Evolutionary conservation across 2,113 vertebrate species (phyloP), one percentile per base, ranked within the genome.

Genomic region (Pangasianodon hypophthalmus): DNA sequence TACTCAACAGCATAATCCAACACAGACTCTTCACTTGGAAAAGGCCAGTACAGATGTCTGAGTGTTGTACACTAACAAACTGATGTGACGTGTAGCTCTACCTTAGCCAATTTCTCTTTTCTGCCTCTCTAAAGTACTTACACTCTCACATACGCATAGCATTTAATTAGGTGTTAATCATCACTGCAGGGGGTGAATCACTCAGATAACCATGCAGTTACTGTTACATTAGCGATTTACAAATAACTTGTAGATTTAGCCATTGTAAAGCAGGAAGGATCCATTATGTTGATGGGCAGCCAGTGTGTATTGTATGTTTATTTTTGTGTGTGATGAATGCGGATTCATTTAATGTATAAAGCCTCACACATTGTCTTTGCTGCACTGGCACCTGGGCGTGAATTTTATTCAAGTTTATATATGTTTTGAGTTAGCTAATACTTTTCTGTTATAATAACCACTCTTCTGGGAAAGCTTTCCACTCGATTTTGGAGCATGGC

Each of bases 151-250:
- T 83, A 84, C 21, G 9, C n/a, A 83, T 56, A 83, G 52, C 80
- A 58, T 24, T 83, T 58, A 58, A 58, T 79, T 77, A 87, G 52
- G 24, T n/a, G 71, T 77, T 29, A 21, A n/a, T 87, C 41, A 11
- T 79, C 41, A 87, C 41, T 60, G 73, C 86, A 87, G 71, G 88
- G 71, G 73, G 75, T 54, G 75, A 79, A 87, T 86, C 84, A 69
- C 71, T 86, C 26, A 16, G 84, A 44, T 67, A 80, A 79, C 50
- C 50, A 89, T 86, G 77, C 46, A 44, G 83, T 88, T 84, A 90
- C 83, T 44, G 83, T 88, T 88, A 86, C 92, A 93, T 95, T 94
- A 93, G 89, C 91, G 41, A 90, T 0, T 84, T 92, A 92, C 75
- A 93, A 95, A 94, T 90, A 90, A 46, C 24, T 86, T 26, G 11